Conservation (phyloP, 2,888 invertebrate genomes). For the Pherbina coryleti region DNA sequence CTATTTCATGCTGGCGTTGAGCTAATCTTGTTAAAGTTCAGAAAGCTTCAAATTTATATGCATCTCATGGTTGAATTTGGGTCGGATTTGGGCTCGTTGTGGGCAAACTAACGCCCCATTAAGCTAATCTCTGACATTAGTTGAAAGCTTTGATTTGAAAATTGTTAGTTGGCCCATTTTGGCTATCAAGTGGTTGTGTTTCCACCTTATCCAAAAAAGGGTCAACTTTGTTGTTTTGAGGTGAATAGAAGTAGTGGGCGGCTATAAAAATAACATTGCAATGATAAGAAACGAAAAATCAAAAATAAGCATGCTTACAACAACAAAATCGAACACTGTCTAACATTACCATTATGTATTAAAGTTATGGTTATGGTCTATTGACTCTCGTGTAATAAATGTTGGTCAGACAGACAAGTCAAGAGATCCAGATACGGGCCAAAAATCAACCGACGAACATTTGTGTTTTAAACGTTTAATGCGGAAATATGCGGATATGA, state of each 20-base stretch:
- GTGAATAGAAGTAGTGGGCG: conserved; percentile 33
- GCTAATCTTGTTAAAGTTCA: conserved; percentile 22
- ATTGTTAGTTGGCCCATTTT: conserved; percentile 54
- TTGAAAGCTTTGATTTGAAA: conserved; percentile 64
- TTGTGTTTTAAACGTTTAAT: background rate
- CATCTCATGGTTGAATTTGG: background rate
- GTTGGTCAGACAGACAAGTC: background rate
- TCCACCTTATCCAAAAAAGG: background rate
- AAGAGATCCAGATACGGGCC: conserved; percentile 16
- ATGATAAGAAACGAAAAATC: background rate
- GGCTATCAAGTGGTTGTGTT: conserved; percentile 4
- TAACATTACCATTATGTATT: background rate
- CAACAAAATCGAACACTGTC: background rate
- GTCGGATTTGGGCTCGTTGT: background rate
- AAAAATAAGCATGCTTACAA: conserved; percentile 5
- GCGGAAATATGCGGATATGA: background rate
- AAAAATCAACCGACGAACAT: conserved; percentile 18
- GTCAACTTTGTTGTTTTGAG: background rate
- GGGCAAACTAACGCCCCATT: conserved; percentile 53
- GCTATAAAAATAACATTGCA: background rate
- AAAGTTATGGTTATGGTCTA: conserved; percentile 38
- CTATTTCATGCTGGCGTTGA: conserved; percentile 11
- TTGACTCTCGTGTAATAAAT: conserved; percentile 34
- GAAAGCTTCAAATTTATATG: background rate
- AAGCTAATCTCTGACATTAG: conserved; percentile 65